These are phyloP conservation scores for Leptinotarsa tumamoca DNA, from an alignment of 2,888 invertebrate genomes.

Conservation along the genomic window DNA sequence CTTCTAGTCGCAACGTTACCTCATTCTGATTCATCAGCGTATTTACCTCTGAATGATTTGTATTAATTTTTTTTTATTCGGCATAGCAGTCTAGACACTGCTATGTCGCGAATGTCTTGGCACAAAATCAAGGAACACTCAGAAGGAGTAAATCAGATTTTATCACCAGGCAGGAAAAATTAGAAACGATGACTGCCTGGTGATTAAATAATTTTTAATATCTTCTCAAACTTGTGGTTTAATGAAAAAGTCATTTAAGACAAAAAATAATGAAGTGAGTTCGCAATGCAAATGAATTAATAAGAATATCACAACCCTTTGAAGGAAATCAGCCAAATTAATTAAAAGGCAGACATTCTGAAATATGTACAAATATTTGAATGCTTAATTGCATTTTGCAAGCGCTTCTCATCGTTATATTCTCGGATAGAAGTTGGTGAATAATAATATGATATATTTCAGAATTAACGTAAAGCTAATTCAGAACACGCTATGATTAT, in stretches of 20 bases:
- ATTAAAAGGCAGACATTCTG: neutral
- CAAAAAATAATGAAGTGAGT: neutral
- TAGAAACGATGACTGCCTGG: too few relatives aligned
- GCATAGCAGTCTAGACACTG: too few relatives aligned
- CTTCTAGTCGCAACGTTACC: too few relatives aligned
- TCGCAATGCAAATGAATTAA: neutral
- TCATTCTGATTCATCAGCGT: too few relatives aligned
- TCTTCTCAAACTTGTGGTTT: neutral
- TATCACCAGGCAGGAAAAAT: too few relatives aligned
- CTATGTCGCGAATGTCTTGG: too few relatives aligned
- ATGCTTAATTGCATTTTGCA: conserved; percentile 5
- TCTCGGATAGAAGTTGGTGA: conserved; percentile 1
- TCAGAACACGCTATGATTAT: neutral
- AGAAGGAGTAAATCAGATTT: too few relatives aligned
- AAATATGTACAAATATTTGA: conserved; percentile 16
- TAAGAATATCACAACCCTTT: neutral
- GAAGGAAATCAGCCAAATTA: conserved; percentile 4
- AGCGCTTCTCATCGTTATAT: conserved; percentile 6
- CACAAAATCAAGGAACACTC: too few relatives aligned
- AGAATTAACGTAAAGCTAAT: neutral
- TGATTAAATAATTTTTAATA: too few relatives aligned
- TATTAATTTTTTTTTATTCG: too few relatives aligned
- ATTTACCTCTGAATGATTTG: too few relatives aligned
- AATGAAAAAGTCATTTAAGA: neutral
- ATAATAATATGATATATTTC: conserved; percentile 2